Percentiles rank a stretch among this genome's conserved stretches.
Conservation (phyloP, 2,797 vertebrate genomes). For the Meda fulgida region DNA sequence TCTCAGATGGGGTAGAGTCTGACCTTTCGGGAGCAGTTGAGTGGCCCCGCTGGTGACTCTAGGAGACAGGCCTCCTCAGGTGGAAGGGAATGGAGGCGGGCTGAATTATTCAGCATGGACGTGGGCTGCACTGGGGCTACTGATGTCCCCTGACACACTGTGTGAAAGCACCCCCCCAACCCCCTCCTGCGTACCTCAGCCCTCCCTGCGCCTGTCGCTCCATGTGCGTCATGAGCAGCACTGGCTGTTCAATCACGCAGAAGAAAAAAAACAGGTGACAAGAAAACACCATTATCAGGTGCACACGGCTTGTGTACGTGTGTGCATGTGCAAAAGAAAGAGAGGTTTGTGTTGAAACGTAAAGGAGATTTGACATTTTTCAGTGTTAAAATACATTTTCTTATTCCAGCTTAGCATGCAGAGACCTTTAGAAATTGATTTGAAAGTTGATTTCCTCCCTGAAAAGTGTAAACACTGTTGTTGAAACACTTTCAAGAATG, state of each 20-base stretch:
- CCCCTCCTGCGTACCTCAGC: constrained; percentile 40
- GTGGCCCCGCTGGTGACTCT: constrained; percentile 84
- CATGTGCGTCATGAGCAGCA: constrained; percentile 41
- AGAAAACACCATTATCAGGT: constrained; percentile 42
- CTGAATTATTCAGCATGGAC: constrained; percentile 85
- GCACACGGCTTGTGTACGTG: neutral
- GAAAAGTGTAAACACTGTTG: neutral
- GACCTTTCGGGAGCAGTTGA: constrained; percentile 85
- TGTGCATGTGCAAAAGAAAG: constrained; percentile 7
- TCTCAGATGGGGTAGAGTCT: constrained; percentile 67
- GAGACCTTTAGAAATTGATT: neutral
- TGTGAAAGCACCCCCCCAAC: constrained; percentile 61
- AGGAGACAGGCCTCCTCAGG: constrained; percentile 86
- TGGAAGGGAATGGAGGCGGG: constrained; percentile 82
- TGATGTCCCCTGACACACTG: constrained; percentile 78
- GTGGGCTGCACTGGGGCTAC: constrained; percentile 63
- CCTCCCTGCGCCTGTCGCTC: constrained; percentile 40
- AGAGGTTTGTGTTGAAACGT: neutral
- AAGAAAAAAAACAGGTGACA: constrained; percentile 42
- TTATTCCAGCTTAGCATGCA: neutral
- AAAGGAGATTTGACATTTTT: neutral
- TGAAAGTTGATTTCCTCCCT: neutral
- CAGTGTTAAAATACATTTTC: neutral
- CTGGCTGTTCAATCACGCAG: constrained; percentile 32
- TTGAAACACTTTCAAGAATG: neutral